Base-by-base conservation (phyloP, 2,888 invertebrate species). In the Protonemura montana region DNA sequence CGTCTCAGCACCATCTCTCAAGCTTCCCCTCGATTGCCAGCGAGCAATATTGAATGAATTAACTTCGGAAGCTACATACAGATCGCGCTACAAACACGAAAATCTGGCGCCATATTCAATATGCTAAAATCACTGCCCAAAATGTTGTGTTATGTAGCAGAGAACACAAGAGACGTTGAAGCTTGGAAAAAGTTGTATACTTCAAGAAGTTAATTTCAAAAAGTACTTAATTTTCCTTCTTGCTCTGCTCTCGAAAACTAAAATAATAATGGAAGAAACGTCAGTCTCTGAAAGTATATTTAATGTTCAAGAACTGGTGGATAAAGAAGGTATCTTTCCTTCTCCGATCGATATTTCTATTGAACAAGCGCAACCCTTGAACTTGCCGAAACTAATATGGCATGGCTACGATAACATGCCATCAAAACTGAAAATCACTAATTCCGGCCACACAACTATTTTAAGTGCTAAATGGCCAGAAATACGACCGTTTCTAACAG, bases 361-460 rank as follows among this genome's bases (percentile, higher is more conserved):
- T 41, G 89, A 90, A 5, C 87, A 88, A 3, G 90, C 91, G 87
- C 89, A 88, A 81, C 89, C 89, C 28, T 89, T 93, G 0, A 88
- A 89, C 77, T 91, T 94, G 76, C 93, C 93, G 0, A 91, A 92
- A 84, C 90, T 95, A 16, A 90, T 90, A 90, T 94, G 94, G 94
- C 91, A 91, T 87, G 93, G 94, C 89, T 93, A 93, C 87, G 93
- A 94, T 42, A 90, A 93, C 0, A 91, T 91, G 81, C 95, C 95
- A 0, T 94, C 93, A 89, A 94, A 94, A 90, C 91, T 95, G 87
- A 95, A 95, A 90, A 87, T 95, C 26, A 94, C 94, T 0, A 95
- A 95, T 88, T 94, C 94, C n/a, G 95, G 95, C 86, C 93, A 93
- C 87, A 95, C 94, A 78, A 91, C 95, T 95, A 90, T 94, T 85